A percentile compares a stretch with the other conserved stretches of the same genome.
Conservation (phyloP, 2,113 vertebrate genomes). For the Ictalurus punctatus region DNA sequence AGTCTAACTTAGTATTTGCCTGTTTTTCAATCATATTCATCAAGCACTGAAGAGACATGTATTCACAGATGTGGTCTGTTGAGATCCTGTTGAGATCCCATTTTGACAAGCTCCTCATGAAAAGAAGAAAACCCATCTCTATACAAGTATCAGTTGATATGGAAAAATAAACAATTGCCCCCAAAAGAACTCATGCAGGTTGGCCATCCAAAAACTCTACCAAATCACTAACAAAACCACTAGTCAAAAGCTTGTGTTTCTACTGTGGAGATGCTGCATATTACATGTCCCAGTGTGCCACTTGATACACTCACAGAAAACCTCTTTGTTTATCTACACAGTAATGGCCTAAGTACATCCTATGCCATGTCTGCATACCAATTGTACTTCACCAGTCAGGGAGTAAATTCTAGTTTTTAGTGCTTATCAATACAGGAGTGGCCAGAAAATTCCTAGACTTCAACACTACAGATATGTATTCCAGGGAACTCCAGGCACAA, state of each 20-base stretch:
- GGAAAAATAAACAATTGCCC: no score
- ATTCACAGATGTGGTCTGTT: neutral
- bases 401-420: neutral
- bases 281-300: no score
- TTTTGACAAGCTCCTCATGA: neutral
- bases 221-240: no score
- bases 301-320: neutral
- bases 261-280: no score
- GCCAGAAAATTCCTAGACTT: neutral
- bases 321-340: neutral
- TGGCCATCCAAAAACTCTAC: no score
- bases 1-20: neutral
- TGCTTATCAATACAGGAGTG: neutral
- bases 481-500: no score
- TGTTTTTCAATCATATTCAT: neutral
- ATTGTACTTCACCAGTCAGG: neutral
- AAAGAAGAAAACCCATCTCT: neutral
- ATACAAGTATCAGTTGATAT: no score
- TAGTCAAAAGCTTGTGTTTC: no score
- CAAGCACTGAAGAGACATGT: neutral
- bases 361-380: neutral
- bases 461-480: neutral
- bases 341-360: neutral
- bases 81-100: neutral
- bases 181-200: no score